These are phyloP conservation scores for Theocolax elegans DNA, from an alignment of 1,140 invertebrate species.

Conservation along the genomic window DNA sequence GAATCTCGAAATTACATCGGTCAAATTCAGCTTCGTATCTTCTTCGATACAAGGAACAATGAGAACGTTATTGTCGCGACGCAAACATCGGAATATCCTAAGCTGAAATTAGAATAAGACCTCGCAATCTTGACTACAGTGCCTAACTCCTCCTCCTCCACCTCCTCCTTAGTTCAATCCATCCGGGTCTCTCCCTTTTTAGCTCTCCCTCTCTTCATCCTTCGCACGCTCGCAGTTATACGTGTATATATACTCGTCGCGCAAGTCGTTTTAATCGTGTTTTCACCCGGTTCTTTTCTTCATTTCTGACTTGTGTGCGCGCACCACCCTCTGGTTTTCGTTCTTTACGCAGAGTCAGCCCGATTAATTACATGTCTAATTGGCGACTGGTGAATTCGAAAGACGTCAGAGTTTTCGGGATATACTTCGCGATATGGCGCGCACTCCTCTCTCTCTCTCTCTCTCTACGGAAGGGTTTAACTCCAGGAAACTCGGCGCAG, in stretches of 20 bases:
- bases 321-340: too few species aligned
- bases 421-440: not conserved
- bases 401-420: conserved; percentile 1
- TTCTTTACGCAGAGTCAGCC: not conserved
- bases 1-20: too few species aligned
- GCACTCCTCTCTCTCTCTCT: not conserved
- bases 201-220: conserved; percentile 10
- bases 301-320: not conserved
- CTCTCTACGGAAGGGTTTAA: not conserved
- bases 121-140: not conserved
- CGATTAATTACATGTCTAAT: conserved; percentile 32
- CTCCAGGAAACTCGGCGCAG: conserved; percentile 9
- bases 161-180: not conserved
- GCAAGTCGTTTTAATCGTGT: not conserved
- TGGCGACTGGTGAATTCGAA: conserved; percentile 15
- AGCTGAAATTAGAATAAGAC: conserved; percentile 13
- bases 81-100: not conserved
- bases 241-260: not conserved
- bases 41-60: too few species aligned
- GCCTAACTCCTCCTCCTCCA: not conserved
- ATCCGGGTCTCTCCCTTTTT: conserved; percentile 5
- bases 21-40: too few species aligned
- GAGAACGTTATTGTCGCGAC: not conserved
- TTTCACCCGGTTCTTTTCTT: not conserved
- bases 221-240: not conserved